These are phyloP conservation scores for Lacerta viridis DNA, from an alignment of 2,797 vertebrate species.

Conservation along the genomic window DNA sequence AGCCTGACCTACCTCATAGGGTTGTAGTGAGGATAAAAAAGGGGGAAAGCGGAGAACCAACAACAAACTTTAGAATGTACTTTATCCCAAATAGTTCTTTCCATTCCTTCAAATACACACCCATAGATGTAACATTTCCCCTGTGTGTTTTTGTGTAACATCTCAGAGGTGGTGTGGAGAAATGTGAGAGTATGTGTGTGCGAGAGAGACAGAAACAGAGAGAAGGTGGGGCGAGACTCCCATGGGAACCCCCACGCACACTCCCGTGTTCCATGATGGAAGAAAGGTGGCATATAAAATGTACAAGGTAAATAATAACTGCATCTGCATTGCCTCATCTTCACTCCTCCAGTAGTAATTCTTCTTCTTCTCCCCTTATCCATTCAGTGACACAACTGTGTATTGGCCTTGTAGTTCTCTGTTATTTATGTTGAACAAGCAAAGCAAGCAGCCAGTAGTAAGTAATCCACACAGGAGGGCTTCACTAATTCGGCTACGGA, in stretches of 20 bases:
- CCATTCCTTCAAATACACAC: neutral
- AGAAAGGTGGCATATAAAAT: neutral
- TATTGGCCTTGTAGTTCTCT: neutral
- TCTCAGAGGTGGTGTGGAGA: neutral
- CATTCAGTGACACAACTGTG: neutral
- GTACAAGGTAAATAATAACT: constrained; percentile 7
- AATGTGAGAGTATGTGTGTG: neutral
- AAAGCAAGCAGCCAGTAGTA: neutral
- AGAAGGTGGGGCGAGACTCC: neutral
- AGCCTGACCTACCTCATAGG: too few species aligned
- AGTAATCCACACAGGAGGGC: neutral
- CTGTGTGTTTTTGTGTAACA: neutral
- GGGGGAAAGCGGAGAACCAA: too few species aligned
- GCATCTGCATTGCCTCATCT: neutral
- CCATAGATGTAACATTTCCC: neutral
- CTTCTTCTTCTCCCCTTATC: neutral
- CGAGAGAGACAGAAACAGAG: too few species aligned
- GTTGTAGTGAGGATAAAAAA: too few species aligned
- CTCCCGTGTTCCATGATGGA: neutral
- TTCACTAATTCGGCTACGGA: neutral
- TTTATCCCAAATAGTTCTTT: neutral
- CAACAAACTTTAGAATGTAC: neutral
- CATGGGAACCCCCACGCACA: neutral
- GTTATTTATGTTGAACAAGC: neutral
- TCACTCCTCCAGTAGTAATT: neutral